Percentiles rank a stretch among this genome's conserved stretches.
These are phyloP conservation scores for Daphoenositta chrysoptera DNA, from an alignment of 2,113 vertebrate genomes.

Conservation along the genomic window DNA sequence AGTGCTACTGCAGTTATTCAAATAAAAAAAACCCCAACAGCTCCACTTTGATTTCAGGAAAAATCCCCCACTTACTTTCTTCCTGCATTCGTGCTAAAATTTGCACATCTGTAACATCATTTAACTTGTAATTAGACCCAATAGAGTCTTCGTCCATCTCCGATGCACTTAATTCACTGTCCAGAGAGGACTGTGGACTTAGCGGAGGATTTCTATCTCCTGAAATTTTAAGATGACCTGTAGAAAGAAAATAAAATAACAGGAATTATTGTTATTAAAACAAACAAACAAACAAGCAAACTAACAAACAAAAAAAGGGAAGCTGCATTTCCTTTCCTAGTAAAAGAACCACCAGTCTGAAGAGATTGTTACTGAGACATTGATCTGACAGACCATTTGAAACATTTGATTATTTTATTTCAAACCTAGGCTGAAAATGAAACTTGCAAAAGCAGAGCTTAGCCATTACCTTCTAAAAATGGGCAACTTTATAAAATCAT, in stretches of 20 bases:
- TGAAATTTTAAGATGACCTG: constrained; percentile 86
- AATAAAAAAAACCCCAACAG: not conserved
- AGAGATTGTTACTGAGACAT: not conserved
- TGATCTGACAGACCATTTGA: not conserved
- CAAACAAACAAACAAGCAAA: not conserved
- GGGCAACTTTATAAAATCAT: not conserved
- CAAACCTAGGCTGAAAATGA: not conserved
- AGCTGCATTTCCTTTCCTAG: not conserved
- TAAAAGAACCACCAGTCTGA: not conserved
- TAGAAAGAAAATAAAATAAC: not conserved
- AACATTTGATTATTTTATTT: not conserved
- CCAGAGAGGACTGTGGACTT: constrained; percentile 94
- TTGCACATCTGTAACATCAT: constrained; percentile 97
- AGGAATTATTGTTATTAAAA: not conserved
- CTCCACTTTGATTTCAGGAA: not conserved
- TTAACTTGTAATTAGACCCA: constrained; percentile 96
- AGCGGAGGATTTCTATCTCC: constrained; percentile 87
- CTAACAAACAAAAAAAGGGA: not conserved
- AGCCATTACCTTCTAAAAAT: not conserved
- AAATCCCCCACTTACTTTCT: constrained; percentile 83
- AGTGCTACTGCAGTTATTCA: not conserved
- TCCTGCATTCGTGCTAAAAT: constrained; percentile 98
- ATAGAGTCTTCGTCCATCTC: constrained; percentile 99
- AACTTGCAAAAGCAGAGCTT: not conserved
- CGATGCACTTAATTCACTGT: constrained; percentile 97